A percentile compares a stretch with the other conserved stretches of the same genome.
These are phyloP conservation scores for Xiphophorus birchmanni DNA, from an alignment of 2,797 vertebrate species.

Conservation along the genomic window DNA sequence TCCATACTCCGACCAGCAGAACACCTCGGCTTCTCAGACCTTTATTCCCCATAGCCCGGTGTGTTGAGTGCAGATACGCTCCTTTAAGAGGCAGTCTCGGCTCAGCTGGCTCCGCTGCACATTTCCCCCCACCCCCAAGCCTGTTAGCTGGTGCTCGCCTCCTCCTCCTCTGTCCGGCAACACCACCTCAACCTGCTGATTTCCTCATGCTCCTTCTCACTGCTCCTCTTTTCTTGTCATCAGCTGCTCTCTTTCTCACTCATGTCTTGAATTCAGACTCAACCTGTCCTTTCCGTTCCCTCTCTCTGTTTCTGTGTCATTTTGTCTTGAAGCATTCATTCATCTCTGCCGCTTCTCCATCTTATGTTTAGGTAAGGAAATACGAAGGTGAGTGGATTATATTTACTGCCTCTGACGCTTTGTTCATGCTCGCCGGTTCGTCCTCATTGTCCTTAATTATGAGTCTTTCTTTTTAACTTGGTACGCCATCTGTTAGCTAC, in stretches of 20 bases:
- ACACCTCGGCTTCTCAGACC: constrained; percentile 19
- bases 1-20: constrained; percentile 54
- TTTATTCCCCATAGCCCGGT: constrained; percentile 66
- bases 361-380: constrained; percentile 55
- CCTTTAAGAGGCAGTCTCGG: constrained; percentile 82
- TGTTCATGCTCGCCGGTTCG: constrained; percentile 12
- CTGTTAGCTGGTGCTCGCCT: constrained; percentile 40
- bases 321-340: constrained; percentile 39
- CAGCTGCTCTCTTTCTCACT: constrained; percentile 26
- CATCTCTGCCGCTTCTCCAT: constrained; percentile 49
- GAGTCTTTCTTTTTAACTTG: constrained; percentile 32
- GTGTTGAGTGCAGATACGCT: constrained; percentile 70
- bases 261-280: constrained; percentile 39
- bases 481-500: constrained; percentile 37
- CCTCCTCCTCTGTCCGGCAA: constrained; percentile 59
- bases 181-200: constrained; percentile 74
- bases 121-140: constrained; percentile 39
- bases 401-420: constrained; percentile 38
- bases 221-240: constrained; percentile 49
- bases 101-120: constrained; percentile 61
- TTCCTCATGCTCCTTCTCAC: constrained; percentile 40
- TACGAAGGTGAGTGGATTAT: constrained; percentile 80
- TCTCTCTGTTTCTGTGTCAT: constrained; percentile 27
- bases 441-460: constrained; percentile 9
- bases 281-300: constrained; percentile 17